These are phyloP conservation scores for Prochilodus magdalenae DNA, from an alignment of 2,113 vertebrate species.

Conservation along the genomic window DNA sequence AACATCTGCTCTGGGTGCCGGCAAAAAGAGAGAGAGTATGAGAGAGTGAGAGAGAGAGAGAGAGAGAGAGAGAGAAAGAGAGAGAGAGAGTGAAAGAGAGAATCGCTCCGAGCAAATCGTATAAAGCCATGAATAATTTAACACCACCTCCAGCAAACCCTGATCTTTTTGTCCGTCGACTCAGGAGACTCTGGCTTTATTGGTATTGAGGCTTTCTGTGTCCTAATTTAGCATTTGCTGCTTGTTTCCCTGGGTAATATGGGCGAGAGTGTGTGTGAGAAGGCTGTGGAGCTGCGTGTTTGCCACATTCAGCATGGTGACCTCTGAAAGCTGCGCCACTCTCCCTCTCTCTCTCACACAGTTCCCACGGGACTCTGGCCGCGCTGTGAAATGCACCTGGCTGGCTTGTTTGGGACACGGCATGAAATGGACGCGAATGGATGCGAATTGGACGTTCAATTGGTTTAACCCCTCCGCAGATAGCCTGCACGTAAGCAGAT, in stretches of 20 bases:
- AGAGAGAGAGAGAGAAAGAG: slow-evolving; percentile 15
- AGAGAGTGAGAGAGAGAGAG: slow-evolving; percentile 2
- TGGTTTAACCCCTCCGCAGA: slow-evolving; percentile 29
- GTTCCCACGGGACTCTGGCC: neutral
- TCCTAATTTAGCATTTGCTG: slow-evolving; percentile 68
- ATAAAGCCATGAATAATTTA: slow-evolving; percentile 74
- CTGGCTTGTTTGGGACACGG: neutral
- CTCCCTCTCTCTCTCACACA: neutral
- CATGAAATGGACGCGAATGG: slow-evolving; percentile 24
- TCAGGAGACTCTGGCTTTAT: slow-evolving; percentile 59
- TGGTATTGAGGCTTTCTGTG: slow-evolving; percentile 62
- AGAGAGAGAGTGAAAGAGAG: slow-evolving; percentile 28
- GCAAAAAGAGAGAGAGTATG: slow-evolving; percentile 17
- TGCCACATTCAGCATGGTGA: slow-evolving; percentile 32
- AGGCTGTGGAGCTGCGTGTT: slow-evolving; percentile 49
- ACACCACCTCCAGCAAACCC: slow-evolving; percentile 64
- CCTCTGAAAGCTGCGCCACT: slow-evolving; percentile 12
- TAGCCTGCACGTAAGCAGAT: slow-evolving; percentile 12
- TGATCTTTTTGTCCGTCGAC: slow-evolving; percentile 65
- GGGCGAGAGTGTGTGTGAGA: slow-evolving; percentile 39
- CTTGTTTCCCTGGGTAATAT: slow-evolving; percentile 40
- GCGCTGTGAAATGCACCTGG: slow-evolving; percentile 11
- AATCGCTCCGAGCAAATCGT: slow-evolving; percentile 60
- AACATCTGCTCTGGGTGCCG: neutral
- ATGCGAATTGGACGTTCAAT: neutral